Conservation (phyloP, 92 coral and sea anemone genomes). For the Porites evermanni region DNA sequence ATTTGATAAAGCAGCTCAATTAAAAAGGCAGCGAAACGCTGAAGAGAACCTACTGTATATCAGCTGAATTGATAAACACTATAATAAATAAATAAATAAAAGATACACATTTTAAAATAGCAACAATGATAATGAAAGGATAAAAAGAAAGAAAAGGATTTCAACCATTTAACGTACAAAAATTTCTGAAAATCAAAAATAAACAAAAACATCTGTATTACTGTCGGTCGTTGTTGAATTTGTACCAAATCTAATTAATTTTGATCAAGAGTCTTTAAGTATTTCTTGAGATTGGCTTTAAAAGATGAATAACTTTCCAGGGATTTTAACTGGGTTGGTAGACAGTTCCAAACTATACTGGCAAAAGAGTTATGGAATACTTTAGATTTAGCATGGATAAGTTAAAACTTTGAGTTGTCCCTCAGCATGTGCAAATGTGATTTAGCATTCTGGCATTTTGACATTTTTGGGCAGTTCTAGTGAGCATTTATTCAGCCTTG, state of each 20-base stretch:
- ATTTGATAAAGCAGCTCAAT: neutral
- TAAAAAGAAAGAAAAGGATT: too few species aligned
- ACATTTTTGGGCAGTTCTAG: too few species aligned
- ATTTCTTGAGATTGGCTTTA: neutral
- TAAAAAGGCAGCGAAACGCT: slow-evolving; percentile 1
- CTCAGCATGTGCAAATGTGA: neutral
- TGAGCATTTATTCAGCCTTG: too few species aligned
- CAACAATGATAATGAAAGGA: neutral
- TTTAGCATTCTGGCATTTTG: too few species aligned
- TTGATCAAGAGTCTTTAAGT: neutral
- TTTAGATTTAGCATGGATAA: slow-evolving; percentile 1
- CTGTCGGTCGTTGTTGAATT: slow-evolving; percentile 2
- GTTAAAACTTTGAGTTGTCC: neutral
- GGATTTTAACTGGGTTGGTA: slow-evolving; percentile 1
- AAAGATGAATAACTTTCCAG: neutral
- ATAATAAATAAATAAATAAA: neutral
- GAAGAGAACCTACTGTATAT: neutral
- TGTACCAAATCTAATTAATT: neutral
- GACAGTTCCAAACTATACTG: slow-evolving; percentile 3
- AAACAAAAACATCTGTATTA: neutral
- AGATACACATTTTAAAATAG: neutral
- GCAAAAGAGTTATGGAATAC: slow-evolving; percentile 8
- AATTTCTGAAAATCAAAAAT: neutral
- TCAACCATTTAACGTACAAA: neutral
- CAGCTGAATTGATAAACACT: too few species aligned